Percentiles rank a stretch among this genome's conserved stretches.
phyloP scores from a whole-genome alignment of 2,888 invertebrate species.

The Venustoraphidia nigricollis region DNA sequence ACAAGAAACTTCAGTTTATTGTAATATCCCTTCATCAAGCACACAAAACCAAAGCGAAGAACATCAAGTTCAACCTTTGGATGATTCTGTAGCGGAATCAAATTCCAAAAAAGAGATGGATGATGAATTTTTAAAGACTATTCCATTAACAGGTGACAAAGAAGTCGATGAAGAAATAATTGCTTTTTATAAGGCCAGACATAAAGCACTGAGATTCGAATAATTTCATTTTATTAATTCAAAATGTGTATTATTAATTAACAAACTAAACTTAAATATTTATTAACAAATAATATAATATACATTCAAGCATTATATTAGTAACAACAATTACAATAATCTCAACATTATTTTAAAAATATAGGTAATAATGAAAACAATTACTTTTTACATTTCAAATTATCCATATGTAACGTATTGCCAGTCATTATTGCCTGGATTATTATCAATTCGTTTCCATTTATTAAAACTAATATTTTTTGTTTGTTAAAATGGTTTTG shows the following conservation, averaged over 20 bases:
- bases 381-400: conserved; percentile 18
- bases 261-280: conserved; percentile 3
- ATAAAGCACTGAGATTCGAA: conserved; percentile 15
- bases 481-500: conserved; percentile 13
- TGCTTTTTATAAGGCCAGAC: conserved; percentile 27
- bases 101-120: conserved; percentile 3
- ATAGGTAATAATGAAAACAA: conserved; percentile 5
- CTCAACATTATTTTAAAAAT: conserved; percentile 3
- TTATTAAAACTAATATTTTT: conserved; percentile 23
- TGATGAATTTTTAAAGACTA: conserved; percentile 21
- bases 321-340: conserved; percentile 1
- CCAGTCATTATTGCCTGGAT: conserved; percentile 30
- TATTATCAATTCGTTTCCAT: conserved; percentile 24
- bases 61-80: background rate
- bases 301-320: conserved; percentile 1
- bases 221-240: conserved; percentile 7
- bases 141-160: conserved; percentile 31
- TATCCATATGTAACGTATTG: conserved; percentile 20
- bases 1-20: background rate
- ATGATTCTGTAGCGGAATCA: background rate
- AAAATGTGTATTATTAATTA: conserved; percentile 4
- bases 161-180: conserved; percentile 34
- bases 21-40: background rate
- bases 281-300: conserved; percentile 4
- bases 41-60: background rate